These are phyloP conservation scores for Chlamydotis undulata DNA, from an alignment of 2,113 vertebrate genomes.

Conservation along the genomic window DNA sequence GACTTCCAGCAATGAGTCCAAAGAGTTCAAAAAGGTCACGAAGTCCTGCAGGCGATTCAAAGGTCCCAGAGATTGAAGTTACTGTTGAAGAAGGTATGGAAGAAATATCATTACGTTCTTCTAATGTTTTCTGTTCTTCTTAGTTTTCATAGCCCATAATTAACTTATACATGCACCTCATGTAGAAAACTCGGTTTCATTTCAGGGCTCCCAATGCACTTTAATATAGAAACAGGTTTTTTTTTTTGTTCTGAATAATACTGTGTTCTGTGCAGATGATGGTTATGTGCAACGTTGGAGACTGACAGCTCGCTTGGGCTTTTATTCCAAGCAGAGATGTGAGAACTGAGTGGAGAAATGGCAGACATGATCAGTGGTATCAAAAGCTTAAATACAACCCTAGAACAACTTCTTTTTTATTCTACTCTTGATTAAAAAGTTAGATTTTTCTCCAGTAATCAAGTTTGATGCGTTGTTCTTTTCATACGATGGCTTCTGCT, in stretches of 20 bases:
- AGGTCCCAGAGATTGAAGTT: constrained; percentile 76
- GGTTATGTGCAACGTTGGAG: neutral
- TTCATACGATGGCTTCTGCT: neutral
- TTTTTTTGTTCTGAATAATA: neutral
- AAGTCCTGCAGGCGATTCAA: constrained; percentile 58
- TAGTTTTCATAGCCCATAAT: neutral
- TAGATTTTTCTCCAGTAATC: neutral
- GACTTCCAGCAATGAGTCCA: constrained; percentile 50
- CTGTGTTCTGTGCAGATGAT: neutral
- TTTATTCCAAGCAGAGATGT: neutral
- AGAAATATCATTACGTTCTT: neutral
- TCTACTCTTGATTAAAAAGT: neutral
- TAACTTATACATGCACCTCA: neutral
- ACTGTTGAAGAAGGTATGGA: constrained; percentile 74
- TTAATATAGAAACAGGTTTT: neutral
- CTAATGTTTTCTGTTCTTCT: neutral
- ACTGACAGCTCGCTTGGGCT: neutral
- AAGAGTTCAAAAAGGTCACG: constrained; percentile 39
- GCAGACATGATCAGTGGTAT: neutral
- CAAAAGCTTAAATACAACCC: neutral
- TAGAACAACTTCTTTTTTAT: neutral
- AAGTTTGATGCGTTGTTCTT: neutral
- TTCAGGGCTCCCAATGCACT: neutral
- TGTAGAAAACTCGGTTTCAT: neutral
- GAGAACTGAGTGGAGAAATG: neutral